phyloP scores from a whole-genome alignment of 2,888 invertebrate species.

The Hirtodrosophila histrioides region DNA sequence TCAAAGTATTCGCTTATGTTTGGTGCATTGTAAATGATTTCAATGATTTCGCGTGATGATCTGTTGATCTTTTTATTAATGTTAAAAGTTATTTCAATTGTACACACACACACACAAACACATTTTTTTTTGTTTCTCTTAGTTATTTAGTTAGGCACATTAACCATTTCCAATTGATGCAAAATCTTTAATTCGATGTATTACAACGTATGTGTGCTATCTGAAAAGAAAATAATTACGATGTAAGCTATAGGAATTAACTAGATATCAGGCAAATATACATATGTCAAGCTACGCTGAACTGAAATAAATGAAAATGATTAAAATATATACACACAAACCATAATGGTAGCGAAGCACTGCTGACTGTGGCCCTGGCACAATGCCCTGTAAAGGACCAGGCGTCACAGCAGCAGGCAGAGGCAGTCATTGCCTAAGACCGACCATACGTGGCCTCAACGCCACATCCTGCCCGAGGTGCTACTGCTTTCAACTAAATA shows the following conservation, averaged over 20 bases:
- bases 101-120: slow-evolving; percentile 7
- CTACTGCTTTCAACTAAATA: slow-evolving; percentile 47
- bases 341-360: slow-evolving; percentile 19
- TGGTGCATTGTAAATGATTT: slow-evolving; percentile 35
- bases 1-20: slow-evolving; percentile 29
- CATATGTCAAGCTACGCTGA: slow-evolving; percentile 40
- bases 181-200: slow-evolving; percentile 27
- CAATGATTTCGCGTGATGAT: slow-evolving; percentile 28
- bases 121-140: slow-evolving; percentile 30
- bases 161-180: slow-evolving; percentile 66
- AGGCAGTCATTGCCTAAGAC: slow-evolving; percentile 43
- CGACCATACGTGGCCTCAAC: slow-evolving; percentile 34
- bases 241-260: slow-evolving; percentile 24
- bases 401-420: slow-evolving; percentile 22
- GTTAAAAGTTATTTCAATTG: slow-evolving; percentile 19
- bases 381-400: background rate
- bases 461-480: slow-evolving; percentile 54
- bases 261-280: slow-evolving; percentile 41
- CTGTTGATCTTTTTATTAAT: slow-evolving; percentile 38
- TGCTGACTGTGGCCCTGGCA: slow-evolving; percentile 7
- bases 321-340: slow-evolving; percentile 8
- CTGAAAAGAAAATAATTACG: slow-evolving; percentile 17
- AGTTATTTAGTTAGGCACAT: slow-evolving; percentile 57
- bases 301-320: slow-evolving; percentile 51
- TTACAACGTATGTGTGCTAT: slow-evolving; percentile 36